These are phyloP conservation scores for Sebastes vulpes DNA, from an alignment of 2,797 vertebrate genomes.

Conservation along the genomic window DNA sequence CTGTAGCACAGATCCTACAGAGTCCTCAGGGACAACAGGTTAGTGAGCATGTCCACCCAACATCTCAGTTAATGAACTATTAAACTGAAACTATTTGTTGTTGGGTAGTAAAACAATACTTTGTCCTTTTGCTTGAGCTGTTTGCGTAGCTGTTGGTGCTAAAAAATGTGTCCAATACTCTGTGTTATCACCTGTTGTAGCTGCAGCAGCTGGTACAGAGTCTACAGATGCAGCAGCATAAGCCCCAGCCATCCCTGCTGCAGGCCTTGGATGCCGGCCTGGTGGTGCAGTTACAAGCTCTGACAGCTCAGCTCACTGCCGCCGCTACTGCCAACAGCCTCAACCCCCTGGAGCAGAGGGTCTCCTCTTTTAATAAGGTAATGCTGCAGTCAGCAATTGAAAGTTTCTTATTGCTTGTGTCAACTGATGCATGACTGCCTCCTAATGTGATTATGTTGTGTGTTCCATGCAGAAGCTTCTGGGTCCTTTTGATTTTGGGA, in stretches of 20 bases:
- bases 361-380: constrained; percentile 99
- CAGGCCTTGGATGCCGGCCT: constrained; percentile 97
- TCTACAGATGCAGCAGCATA: constrained; percentile 98
- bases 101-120: neutral
- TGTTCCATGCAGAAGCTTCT: constrained; percentile 90
- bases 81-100: neutral
- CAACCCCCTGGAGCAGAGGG: constrained; percentile 95
- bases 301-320: constrained; percentile 97
- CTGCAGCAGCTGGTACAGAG: constrained; percentile 98
- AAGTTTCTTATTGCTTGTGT: neutral
- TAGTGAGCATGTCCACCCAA: constrained; percentile 23
- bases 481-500: constrained; percentile 97
- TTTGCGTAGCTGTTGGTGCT: neutral
- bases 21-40: constrained; percentile 99
- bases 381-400: neutral
- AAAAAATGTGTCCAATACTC: neutral
- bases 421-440: neutral
- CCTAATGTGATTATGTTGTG: neutral
- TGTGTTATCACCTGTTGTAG: constrained; percentile 68
- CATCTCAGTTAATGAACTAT: neutral
- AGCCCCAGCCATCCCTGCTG: constrained; percentile 96
- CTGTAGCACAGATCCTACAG: constrained; percentile 97
- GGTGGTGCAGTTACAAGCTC: constrained; percentile 96
- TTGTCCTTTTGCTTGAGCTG: neutral
- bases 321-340: constrained; percentile 92